phyloP scores from a whole-genome alignment of 2,888 invertebrate species.

The Podotricha telesiphe region DNA sequence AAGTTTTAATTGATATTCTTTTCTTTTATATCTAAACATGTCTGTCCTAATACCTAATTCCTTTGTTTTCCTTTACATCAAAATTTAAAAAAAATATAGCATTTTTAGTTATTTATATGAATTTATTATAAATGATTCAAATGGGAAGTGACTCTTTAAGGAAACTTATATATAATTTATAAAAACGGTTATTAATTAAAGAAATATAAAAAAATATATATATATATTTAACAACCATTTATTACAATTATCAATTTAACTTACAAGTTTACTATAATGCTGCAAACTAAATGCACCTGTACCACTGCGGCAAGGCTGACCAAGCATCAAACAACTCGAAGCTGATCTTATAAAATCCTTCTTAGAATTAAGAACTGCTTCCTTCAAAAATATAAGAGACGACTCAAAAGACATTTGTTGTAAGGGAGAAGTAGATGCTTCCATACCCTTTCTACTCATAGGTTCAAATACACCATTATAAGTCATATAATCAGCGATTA shows the following conservation, averaged over 20 bases:
- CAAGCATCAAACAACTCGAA: slow-evolving; percentile 93
- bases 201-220: background rate
- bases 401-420: slow-evolving; percentile 99
- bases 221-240: background rate
- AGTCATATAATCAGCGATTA: slow-evolving; percentile 99
- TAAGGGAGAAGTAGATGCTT: slow-evolving; percentile 94
- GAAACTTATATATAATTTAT: background rate
- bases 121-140: background rate
- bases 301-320: slow-evolving; percentile 91
- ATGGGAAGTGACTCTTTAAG: background rate
- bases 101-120: background rate
- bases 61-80: background rate
- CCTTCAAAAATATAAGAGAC: slow-evolving; percentile 92
- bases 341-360: slow-evolving; percentile 91
- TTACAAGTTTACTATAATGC: slow-evolving; percentile 58
- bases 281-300: slow-evolving; percentile 89
- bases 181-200: background rate
- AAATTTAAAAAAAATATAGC: background rate
- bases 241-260: slow-evolving; percentile 39
- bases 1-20: slow-evolving; percentile 49
- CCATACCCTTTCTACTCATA: slow-evolving; percentile 95
- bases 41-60: background rate
- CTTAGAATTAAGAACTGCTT: slow-evolving; percentile 88
- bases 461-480: slow-evolving; percentile 95
- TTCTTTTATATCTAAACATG: slow-evolving; percentile 35